Conservation (phyloP, 1,140 invertebrate species). For the Aphis gossypii region DNA sequence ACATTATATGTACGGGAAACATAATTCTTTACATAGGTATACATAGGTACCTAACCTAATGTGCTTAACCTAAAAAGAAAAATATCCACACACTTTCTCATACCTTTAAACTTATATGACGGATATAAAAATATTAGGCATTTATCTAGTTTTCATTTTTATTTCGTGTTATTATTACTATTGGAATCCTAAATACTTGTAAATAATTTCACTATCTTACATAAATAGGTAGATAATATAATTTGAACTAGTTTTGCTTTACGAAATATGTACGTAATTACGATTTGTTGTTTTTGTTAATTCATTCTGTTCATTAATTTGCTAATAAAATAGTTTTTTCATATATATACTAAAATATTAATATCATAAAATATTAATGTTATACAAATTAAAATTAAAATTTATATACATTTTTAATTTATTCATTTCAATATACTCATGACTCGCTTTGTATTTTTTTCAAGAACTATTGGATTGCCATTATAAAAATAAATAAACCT, state of each 20-base stretch:
- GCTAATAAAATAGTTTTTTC: background rate
- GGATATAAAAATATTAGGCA: background rate
- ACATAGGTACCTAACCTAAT: too few species aligned
- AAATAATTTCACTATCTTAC: background rate
- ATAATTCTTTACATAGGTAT: background rate
- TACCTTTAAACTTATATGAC: background rate
- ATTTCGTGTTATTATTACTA: background rate
- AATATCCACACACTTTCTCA: background rate
- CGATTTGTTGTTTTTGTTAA: background rate
- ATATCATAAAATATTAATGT: background rate
- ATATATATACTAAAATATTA: background rate
- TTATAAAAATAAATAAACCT: background rate
- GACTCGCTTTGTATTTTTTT: background rate
- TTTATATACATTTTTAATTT: too few species aligned
- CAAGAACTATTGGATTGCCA: background rate
- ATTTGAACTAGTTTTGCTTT: background rate
- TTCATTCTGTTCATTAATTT: background rate
- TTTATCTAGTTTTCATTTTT: background rate
- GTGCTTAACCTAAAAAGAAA: conserved; percentile 23
- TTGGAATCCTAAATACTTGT: background rate
- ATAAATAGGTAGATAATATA: background rate
- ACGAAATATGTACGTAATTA: background rate
- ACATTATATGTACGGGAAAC: background rate
- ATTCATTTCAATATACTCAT: background rate
- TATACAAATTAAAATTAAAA: too few species aligned